Evolutionary conservation across 2,888 invertebrate genomes (phyloP).

Genomic region (Cantharis nigra): DNA sequence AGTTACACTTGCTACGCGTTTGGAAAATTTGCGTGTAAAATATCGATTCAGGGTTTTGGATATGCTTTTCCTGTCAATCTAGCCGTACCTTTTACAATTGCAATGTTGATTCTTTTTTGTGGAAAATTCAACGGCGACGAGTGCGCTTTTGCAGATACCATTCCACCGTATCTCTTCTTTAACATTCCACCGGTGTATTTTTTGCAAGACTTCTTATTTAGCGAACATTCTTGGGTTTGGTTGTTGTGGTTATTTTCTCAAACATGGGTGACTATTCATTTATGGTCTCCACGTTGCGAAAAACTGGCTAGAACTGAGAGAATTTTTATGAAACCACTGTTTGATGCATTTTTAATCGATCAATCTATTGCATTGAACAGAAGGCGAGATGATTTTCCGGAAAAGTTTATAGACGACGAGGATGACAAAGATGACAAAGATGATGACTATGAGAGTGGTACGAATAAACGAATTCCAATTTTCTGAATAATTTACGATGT

Average conservation of each 20-base stretch:
- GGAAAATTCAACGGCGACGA: slow-evolving; percentile 67
- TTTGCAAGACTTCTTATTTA: slow-evolving; percentile 61
- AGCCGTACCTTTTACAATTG: slow-evolving; percentile 74
- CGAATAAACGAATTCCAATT: neutral
- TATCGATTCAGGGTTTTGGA: slow-evolving; percentile 86
- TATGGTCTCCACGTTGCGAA: slow-evolving; percentile 84
- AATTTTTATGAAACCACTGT: slow-evolving; percentile 83
- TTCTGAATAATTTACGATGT: neutral
- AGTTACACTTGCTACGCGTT: slow-evolving; percentile 71
- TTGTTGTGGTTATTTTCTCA: slow-evolving; percentile 81
- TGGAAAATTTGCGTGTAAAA: slow-evolving; percentile 84
- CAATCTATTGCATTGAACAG: slow-evolving; percentile 84
- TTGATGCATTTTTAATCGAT: slow-evolving; percentile 80
- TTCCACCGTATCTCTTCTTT: slow-evolving; percentile 90
- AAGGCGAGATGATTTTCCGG: slow-evolving; percentile 65
- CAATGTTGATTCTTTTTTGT: slow-evolving; percentile 69
- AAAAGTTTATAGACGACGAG: slow-evolving; percentile 54
- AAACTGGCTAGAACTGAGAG: slow-evolving; percentile 83
- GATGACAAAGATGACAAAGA: slow-evolving; percentile 46
- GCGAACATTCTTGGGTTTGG: slow-evolving; percentile 78
- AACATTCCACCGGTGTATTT: slow-evolving; percentile 60
- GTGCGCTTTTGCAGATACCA: slow-evolving; percentile 73
- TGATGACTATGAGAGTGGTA: slow-evolving; percentile 44
- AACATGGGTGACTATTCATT: slow-evolving; percentile 83
- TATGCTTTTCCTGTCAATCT: slow-evolving; percentile 83